Conservation (phyloP, 2,888 invertebrate genomes). For the Apantesis nais region DNA sequence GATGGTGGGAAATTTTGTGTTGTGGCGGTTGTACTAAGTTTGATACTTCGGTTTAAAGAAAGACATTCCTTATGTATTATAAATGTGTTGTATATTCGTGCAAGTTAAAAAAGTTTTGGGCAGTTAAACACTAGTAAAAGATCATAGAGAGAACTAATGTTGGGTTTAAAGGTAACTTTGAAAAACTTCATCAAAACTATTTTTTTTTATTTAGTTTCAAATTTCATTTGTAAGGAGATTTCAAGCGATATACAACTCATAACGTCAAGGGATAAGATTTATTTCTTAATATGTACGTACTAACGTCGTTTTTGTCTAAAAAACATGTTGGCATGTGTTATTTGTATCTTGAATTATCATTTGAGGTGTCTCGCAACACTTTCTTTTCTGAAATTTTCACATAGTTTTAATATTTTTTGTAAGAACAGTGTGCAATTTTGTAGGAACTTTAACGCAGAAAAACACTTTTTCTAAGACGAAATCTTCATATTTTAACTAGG, state of each 20-base stretch:
- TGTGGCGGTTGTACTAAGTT: background rate
- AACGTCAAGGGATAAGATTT: too few relatives aligned
- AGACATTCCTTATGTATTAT: background rate
- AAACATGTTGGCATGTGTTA: too few relatives aligned
- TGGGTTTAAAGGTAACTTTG: background rate
- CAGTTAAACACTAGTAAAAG: too few relatives aligned
- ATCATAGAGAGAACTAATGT: too few relatives aligned
- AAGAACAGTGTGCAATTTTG: background rate
- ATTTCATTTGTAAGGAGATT: too few relatives aligned
- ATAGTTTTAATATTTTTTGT: background rate
- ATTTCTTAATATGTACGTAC: too few relatives aligned
- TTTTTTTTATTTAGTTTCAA: background rate
- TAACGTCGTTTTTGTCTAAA: too few relatives aligned
- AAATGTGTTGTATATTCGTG: too few relatives aligned
- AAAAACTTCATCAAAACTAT: background rate
- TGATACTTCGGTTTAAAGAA: background rate
- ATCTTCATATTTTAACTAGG: background rate
- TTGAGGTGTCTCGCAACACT: too few relatives aligned
- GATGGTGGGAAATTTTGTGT: slow-evolving; percentile 5
- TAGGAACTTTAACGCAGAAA: background rate
- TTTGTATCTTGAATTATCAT: too few relatives aligned
- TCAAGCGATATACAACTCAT: too few relatives aligned
- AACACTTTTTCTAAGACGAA: too few relatives aligned
- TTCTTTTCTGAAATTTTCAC: background rate
- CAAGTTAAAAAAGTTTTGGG: background rate